Evolutionary conservation across 2,113 vertebrate species (phyloP).

Genomic region (Ammodytes dubius): DNA sequence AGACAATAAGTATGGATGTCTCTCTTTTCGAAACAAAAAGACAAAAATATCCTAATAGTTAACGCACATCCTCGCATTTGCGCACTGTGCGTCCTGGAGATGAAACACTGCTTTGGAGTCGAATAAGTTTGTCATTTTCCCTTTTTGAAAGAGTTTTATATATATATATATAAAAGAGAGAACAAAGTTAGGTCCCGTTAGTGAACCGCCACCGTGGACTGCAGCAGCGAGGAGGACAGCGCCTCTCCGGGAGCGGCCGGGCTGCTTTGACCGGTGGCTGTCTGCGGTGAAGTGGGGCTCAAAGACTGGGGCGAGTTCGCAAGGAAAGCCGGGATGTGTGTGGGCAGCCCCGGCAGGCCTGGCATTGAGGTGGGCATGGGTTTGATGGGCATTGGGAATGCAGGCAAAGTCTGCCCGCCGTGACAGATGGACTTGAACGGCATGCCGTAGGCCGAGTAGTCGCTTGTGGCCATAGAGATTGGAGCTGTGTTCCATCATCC

Average conservation of each 20-base stretch:
- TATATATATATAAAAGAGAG: conserved; percentile 9
- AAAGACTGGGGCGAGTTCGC: conserved; percentile 90
- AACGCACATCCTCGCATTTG: neutral
- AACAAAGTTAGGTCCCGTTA: conserved; percentile 76
- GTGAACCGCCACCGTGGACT: conserved; percentile 89
- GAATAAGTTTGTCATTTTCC: neutral
- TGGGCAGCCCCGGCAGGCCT: conserved; percentile 82
- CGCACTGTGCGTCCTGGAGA: neutral
- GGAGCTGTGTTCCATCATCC: conserved; percentile 90
- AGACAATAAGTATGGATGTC: neutral
- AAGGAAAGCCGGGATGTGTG: conserved; percentile 89
- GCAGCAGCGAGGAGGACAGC: conserved; percentile 86
- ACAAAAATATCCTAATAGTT: neutral
- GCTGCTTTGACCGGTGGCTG: conserved; percentile 90
- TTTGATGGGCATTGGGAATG: conserved; percentile 95
- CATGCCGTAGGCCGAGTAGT: conserved; percentile 90
- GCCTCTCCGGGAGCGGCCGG: conserved; percentile 89
- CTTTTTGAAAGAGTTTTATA: neutral
- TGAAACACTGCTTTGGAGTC: conserved; percentile 43
- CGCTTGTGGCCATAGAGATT: conserved; percentile 86
- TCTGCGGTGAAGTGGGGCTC: conserved; percentile 91
- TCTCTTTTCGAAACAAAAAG: neutral
- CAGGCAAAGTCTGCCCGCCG: conserved; percentile 91
- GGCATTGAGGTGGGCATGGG: conserved; percentile 86
- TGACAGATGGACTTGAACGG: conserved; percentile 92